A percentile compares a stretch with the other conserved stretches of the same genome.
Evolutionary conservation across 2,113 vertebrate species (phyloP).

Genomic region (Poicephalus gulielmi): DNA sequence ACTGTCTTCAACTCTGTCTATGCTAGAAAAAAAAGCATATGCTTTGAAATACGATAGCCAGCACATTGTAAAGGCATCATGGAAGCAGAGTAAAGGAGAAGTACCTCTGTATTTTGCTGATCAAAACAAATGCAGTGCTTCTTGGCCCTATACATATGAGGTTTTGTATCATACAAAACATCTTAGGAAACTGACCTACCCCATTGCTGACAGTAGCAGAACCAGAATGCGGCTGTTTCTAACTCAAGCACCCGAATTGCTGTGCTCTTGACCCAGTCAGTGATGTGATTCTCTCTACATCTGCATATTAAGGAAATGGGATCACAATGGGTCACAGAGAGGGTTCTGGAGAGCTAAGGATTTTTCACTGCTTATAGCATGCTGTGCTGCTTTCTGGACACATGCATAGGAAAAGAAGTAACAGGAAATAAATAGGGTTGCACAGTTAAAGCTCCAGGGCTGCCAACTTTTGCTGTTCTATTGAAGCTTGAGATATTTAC

Average conservation of each 20-base stretch:
- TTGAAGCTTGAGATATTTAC: constrained; percentile 1
- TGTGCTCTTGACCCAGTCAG: neutral
- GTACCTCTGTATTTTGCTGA: neutral
- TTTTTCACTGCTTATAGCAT: neutral
- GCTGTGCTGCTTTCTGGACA: neutral
- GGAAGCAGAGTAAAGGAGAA: neutral
- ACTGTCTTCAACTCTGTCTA: neutral
- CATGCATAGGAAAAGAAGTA: neutral
- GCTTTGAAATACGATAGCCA: neutral
- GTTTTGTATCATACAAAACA: neutral
- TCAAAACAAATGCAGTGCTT: neutral
- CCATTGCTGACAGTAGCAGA: neutral
- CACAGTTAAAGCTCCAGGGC: neutral
- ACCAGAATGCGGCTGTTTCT: neutral
- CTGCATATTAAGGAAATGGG: neutral
- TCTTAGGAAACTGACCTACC: neutral
- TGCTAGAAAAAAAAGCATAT: neutral
- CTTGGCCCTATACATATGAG: accelerated
- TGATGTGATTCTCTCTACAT: neutral
- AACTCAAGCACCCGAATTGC: neutral
- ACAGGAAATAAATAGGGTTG: constrained; percentile 10
- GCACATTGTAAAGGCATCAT: neutral
- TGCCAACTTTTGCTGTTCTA: neutral
- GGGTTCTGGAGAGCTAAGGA: neutral
- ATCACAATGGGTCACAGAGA: neutral